Conservation (phyloP, 2,888 invertebrate species). For the Andrena trimmerana region DNA sequence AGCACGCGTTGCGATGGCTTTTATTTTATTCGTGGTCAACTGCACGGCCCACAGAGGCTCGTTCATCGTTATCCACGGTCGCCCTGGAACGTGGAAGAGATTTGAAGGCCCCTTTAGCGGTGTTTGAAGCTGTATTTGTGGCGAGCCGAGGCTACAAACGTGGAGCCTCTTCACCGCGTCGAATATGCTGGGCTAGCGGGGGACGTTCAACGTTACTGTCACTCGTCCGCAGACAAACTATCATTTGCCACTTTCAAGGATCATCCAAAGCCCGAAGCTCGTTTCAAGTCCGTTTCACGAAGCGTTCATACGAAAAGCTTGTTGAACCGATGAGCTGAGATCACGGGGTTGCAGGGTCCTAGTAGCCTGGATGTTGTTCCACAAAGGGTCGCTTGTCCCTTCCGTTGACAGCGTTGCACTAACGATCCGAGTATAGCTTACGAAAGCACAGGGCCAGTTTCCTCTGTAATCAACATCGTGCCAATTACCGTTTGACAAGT, state of each 20-base stretch:
- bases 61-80: neutral
- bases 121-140: constrained; percentile 43
- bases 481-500: constrained; percentile 32
- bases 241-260: neutral
- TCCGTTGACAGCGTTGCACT: neutral
- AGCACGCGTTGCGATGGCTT: constrained; percentile 39
- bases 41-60: constrained; percentile 37
- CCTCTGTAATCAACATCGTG: constrained; percentile 45
- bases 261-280: too few species aligned
- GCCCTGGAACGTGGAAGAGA: constrained; percentile 49
- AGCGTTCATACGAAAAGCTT: neutral
- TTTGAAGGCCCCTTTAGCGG: constrained; percentile 58
- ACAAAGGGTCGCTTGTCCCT: constrained; percentile 24
- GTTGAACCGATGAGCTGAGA: constrained; percentile 10
- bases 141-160: constrained; percentile 19
- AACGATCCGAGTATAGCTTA: constrained; percentile 8
- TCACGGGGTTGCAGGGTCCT: neutral
- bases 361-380: constrained; percentile 28
- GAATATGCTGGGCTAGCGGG: constrained; percentile 47
- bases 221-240: constrained; percentile 14
- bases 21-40: constrained; percentile 68
- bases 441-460: neutral
- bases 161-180: constrained; percentile 10
- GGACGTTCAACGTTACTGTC: constrained; percentile 19
- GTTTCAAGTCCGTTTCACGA: constrained; percentile 1